Base-by-base conservation (phyloP, 2,888 invertebrate species). In the Microchrysa polita region DNA sequence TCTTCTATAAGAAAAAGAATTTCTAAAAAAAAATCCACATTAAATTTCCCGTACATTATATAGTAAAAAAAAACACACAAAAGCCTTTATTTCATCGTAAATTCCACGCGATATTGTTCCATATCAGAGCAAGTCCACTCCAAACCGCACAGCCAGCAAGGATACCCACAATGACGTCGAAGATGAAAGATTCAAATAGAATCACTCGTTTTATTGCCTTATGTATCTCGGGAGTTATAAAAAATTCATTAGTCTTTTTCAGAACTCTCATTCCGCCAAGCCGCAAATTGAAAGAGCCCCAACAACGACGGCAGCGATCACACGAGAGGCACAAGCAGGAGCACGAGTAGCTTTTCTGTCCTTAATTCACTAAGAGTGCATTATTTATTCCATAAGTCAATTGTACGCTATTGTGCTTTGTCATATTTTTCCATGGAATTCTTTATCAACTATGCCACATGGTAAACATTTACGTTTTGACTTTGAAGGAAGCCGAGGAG, bases 331-430 rank as follows among this genome's bases (percentile, higher is more conserved):
- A n/a, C n/a, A n/a, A n/a, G n/a, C n/a, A n/a, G n/a, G 7, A 7
- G 27, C 27, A 52, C 52, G 16, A 16, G 52, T 5, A 52, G 20
- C 20, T 10, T 20, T 55, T 55, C 55, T 20, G 4, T 20, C 55
- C 55, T 55, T 55, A 52, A 55, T 55, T 55, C 55, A 55, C 18
- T 55, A 10, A 16, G 55, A 55, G 55, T 55, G 55, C 55, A 55
- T 55, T 55, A 55, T 55, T 55, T 20, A 55, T 55, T 16, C 18
- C 55, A 18, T 55, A 55, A 55, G 55, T 55, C 55, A 55, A 55
- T 55, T 55, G 22, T 55, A 52, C 16, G 55, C 55, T 20, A 55
- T 20, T 55, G 55, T 55, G 55, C 52, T 55, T 55, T 18, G 20
- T 20, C 55, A 55, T 55, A 55, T 20, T 55, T 55, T 55, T 55